These are phyloP conservation scores for Clepsis dumicolana DNA, from an alignment of 2,888 invertebrate genomes.

Conservation along the genomic window DNA sequence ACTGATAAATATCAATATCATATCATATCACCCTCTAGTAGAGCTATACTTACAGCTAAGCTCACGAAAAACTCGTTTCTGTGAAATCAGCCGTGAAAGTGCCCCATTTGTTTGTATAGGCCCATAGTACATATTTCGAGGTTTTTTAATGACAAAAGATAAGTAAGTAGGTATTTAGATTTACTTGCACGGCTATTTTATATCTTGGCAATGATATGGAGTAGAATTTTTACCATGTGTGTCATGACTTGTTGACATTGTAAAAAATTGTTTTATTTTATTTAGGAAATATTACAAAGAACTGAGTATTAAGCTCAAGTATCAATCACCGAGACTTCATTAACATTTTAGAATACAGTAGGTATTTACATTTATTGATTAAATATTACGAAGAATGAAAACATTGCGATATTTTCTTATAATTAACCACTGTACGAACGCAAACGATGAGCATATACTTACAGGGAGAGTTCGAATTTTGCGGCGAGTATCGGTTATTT, in stretches of 20 bases:
- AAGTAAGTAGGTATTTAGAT: background rate
- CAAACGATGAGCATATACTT: background rate
- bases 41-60: background rate
- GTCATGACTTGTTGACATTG: no score
- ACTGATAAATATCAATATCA: constrained; percentile 6
- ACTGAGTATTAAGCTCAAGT: no score
- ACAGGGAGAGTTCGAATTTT: background rate
- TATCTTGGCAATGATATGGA: no score
- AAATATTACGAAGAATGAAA: background rate
- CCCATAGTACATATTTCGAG: background rate
- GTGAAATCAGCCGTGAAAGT: constrained; percentile 36
- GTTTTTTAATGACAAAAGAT: background rate
- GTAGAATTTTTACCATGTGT: no score
- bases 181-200: background rate
- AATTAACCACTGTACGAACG: background rate
- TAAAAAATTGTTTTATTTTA: no score
- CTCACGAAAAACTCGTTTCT: constrained; percentile 19
- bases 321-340: no score
- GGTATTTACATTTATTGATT: no score
- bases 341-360: no score
- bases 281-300: no score
- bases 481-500: background rate
- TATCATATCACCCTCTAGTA: background rate
- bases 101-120: constrained; percentile 21
- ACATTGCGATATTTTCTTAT: background rate